Evolutionary conservation across 2,888 invertebrate genomes (phyloP), one percentile per base, ranked within the genome.

Genomic region (Rhyacophila evoluta): DNA sequence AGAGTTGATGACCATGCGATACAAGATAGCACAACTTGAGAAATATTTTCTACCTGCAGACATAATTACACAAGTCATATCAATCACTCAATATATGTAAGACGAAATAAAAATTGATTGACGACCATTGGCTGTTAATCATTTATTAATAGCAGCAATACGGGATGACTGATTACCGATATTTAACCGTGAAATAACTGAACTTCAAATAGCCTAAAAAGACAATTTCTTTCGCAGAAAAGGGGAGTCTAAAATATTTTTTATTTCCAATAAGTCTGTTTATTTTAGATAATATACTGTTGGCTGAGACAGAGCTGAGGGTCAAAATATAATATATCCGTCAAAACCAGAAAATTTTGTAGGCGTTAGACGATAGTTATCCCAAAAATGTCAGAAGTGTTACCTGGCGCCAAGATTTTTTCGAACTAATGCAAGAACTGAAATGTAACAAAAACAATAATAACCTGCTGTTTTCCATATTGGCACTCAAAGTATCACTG

Each of bases 401-500:
- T 33, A 33, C 29, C 2, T 33, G 4, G 29, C n/a, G 29, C 29
- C 29, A 6, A 33, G 29, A 33, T 6, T 4, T 4, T 33, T 33
- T 33, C 6, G n/a, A 33, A 33, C 6, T 33, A 33, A 4, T 2
- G 29, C 29, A 33, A 33, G 6, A 6, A 10, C 8, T 8, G 25
- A 55, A 55, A 38, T 1, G 38, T 55, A 72, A 69, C 6, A 74
- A 37, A 79, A 71, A 74, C 55, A 38, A 78, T 76, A 80, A 68
- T 74, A 75, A 90, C 90, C 90, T 90, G 90, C 90, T 90, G 85
- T 87, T 90, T 85, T 90, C 90, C 89, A 90, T 82, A 74, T 79
- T 82, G 55, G 81, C 79, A 77, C 82, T 82, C 55, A 82, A 76
- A 29, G 81, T 76, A 70, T 82, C 82, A 79, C 81, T 81, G 81